Evolutionary conservation across 1,140 invertebrate genomes (phyloP).

Genomic region (Lordiphosa clarofinis): DNA sequence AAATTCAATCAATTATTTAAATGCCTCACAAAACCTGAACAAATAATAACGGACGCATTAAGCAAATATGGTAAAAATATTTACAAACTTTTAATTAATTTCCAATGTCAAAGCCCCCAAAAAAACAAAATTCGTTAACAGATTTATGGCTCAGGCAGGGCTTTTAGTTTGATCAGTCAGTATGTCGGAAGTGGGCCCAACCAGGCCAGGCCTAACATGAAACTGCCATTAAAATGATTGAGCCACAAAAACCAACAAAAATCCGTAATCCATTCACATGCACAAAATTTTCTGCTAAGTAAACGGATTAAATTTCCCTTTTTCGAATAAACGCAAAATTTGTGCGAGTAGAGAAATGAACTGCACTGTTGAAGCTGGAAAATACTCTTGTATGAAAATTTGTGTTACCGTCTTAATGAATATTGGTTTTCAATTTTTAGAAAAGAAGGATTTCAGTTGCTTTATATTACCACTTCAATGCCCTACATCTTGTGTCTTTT

Average conservation of each 20-base stretch:
- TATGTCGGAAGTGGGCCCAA: background rate
- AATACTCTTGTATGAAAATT: background rate
- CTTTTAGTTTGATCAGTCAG: constrained; percentile 7
- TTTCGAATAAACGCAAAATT: background rate
- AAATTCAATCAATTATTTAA: constrained; percentile 25
- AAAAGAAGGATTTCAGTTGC: too few species aligned
- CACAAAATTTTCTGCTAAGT: constrained; percentile 23
- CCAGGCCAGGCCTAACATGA: constrained; percentile 40
- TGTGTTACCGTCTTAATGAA: too few species aligned
- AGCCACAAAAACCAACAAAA: constrained; percentile 44
- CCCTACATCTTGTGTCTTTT: too few species aligned
- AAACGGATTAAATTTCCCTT: constrained; percentile 49
- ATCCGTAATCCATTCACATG: constrained; percentile 30
- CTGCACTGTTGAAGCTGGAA: background rate
- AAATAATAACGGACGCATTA: too few species aligned
- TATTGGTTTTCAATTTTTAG: too few species aligned
- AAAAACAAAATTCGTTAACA: background rate
- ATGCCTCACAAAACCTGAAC: constrained; percentile 10
- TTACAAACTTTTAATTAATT: constrained; percentile 18
- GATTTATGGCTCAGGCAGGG: constrained; percentile 7
- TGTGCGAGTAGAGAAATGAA: background rate
- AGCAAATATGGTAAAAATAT: constrained; percentile 15
- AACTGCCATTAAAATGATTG: constrained; percentile 54
- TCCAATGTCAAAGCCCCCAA: background rate
- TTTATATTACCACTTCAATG: too few species aligned